Evolutionary conservation across 1,140 invertebrate genomes (phyloP).

Genomic region (Schlechtendalia chinensis): DNA sequence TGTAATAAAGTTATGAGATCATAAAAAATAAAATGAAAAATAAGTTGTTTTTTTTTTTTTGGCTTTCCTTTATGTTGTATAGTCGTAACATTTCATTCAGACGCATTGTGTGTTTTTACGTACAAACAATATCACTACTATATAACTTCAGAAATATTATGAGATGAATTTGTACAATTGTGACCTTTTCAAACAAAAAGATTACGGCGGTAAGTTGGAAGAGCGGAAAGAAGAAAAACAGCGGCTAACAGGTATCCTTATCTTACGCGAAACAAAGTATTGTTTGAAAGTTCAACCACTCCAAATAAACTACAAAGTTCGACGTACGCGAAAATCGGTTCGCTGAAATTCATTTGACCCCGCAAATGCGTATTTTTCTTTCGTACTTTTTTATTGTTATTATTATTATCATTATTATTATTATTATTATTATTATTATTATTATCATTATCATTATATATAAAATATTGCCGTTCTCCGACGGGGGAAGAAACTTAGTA

Average conservation of each 20-base stretch:
- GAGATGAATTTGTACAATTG: constrained; percentile 42
- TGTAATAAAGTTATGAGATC: constrained; percentile 24
- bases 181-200: constrained; percentile 42
- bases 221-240: neutral
- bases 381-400: neutral
- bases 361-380: constrained; percentile 5
- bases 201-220: constrained; percentile 17
- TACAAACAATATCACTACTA: constrained; percentile 18
- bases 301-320: constrained; percentile 39
- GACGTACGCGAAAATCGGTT: constrained; percentile 37
- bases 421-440: neutral
- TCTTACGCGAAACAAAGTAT: constrained; percentile 38
- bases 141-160: constrained; percentile 35
- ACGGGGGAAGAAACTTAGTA: neutral
- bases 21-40: constrained; percentile 25
- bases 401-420: neutral
- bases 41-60: too few relatives aligned
- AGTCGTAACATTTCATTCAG: constrained; percentile 13
- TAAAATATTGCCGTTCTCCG: neutral
- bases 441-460: neutral
- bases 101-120: constrained; percentile 22
- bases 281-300: constrained; percentile 38
- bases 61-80: neutral
- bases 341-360: constrained; percentile 24
- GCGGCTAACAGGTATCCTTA: constrained; percentile 31